Percentiles rank a stretch among this genome's conserved stretches.
phyloP scores from a whole-genome alignment of 2,888 invertebrate genomes.

The Strigamia crassipes region DNA sequence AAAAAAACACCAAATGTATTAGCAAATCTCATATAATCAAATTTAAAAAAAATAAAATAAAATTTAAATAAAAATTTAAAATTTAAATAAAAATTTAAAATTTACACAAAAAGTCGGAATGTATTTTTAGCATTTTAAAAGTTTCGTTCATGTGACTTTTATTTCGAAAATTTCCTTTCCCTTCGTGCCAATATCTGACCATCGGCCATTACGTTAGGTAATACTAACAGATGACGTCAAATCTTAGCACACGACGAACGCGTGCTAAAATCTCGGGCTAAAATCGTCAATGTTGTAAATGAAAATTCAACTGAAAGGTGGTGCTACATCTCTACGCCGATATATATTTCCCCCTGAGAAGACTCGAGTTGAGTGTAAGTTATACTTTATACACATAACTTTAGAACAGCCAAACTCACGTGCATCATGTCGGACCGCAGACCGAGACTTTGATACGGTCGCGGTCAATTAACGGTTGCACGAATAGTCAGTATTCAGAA shows the following conservation, averaged over 20 bases:
- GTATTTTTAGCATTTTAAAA: no score
- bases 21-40: no score
- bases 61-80: no score
- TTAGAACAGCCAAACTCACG: not conserved
- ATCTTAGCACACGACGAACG: not conserved
- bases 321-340: not conserved
- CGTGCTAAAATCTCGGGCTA: not conserved
- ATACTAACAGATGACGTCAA: not conserved
- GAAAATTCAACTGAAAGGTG: not conserved
- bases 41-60: no score
- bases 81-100: no score
- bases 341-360: not conserved
- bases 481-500: no score
- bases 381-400: not conserved
- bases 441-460: no score
- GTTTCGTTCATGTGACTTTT: not conserved
- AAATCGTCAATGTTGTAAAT: not conserved
- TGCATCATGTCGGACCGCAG: not conserved
- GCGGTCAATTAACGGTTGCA: no score
- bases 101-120: no score
- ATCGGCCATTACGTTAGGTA: not conserved
- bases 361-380: not conserved
- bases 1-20: no score
- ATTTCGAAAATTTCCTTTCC: not conserved
- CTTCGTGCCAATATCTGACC: not conserved